phyloP scores from a whole-genome alignment of 2,113 vertebrate genomes.

The Hirundichthys speculiger region DNA sequence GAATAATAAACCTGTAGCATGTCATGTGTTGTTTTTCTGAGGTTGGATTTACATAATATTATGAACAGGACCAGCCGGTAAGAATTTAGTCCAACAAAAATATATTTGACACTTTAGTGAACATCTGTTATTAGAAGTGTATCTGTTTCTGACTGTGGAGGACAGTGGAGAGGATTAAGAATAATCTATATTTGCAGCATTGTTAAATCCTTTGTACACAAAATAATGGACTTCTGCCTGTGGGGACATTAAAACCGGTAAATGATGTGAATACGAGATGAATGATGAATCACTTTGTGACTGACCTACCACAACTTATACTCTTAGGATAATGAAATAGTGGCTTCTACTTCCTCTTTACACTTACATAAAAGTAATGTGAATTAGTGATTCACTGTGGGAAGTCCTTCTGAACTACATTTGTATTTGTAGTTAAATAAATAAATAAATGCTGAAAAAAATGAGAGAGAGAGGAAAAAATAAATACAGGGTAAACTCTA shows the following conservation, averaged over 20 bases:
- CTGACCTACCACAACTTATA: conserved; percentile 6
- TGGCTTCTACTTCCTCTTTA: conserved; percentile 5
- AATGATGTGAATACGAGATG: too few relatives aligned
- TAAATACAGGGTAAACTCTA: too few relatives aligned
- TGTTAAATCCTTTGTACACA: conserved; percentile 1
- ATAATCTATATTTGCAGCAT: not conserved
- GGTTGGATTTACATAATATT: too few relatives aligned
- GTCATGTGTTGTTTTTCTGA: too few relatives aligned
- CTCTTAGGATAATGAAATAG: conserved; percentile 7
- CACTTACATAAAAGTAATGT: not conserved
- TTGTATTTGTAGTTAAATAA: too few relatives aligned
- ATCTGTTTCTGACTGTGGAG: not conserved
- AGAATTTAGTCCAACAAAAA: too few relatives aligned
- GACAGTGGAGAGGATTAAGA: conserved; percentile 6
- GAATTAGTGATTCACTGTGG: not conserved
- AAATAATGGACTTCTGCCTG: conserved; percentile 2
- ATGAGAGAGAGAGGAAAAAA: too few relatives aligned
- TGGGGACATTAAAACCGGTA: conserved; percentile 3
- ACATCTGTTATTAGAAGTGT: too few relatives aligned
- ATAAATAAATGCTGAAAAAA: too few relatives aligned
- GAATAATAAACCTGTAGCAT: too few relatives aligned
- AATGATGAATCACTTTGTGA: conserved; percentile 4
- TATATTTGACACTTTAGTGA: too few relatives aligned
- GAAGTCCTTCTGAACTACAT: not conserved
- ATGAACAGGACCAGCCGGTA: too few relatives aligned